Conservation (phyloP, 2,888 invertebrate species). For the Leucophenga montana region DNA sequence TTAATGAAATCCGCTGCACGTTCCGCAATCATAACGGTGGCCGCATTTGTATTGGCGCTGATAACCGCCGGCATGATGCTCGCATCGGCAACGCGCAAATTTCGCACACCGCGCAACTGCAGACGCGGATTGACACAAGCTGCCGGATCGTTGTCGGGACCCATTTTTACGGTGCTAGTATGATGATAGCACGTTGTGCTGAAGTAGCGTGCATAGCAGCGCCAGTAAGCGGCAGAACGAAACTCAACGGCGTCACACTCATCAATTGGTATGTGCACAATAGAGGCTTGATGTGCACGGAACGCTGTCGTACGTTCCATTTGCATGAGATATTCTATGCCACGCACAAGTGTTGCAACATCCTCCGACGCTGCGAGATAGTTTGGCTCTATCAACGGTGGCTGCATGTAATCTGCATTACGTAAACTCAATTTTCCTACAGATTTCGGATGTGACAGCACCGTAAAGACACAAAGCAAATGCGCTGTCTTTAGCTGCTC, state of each 20-base stretch:
- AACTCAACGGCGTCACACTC: slow-evolving; percentile 60
- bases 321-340: slow-evolving; percentile 70
- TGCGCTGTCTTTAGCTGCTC: slow-evolving; percentile 45
- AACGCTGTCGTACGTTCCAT: slow-evolving; percentile 73
- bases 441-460: slow-evolving; percentile 74
- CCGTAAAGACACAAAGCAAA: slow-evolving; percentile 71
- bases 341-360: slow-evolving; percentile 74
- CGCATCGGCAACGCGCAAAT: slow-evolving; percentile 82
- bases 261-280: slow-evolving; percentile 54
- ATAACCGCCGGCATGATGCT: slow-evolving; percentile 85
- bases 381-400: slow-evolving; percentile 79
- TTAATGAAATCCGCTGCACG: slow-evolving; percentile 79
- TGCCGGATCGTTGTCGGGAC: slow-evolving; percentile 75
- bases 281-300: slow-evolving; percentile 58
- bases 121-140: slow-evolving; percentile 82
- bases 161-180: slow-evolving; percentile 83
- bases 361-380: slow-evolving; percentile 79
- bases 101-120: slow-evolving; percentile 78
- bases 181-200: slow-evolving; percentile 82
- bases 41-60: slow-evolving; percentile 88
- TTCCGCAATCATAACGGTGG: slow-evolving; percentile 89
- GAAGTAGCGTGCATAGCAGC: slow-evolving; percentile 79
- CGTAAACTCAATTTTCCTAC: slow-evolving; percentile 75
- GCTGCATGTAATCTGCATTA: slow-evolving; percentile 75
- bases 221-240: slow-evolving; percentile 76